A percentile compares a stretch with the other conserved stretches of the same genome.
These are phyloP conservation scores for Tachycineta bicolor DNA, from an alignment of 2,113 vertebrate species.

Conservation along the genomic window DNA sequence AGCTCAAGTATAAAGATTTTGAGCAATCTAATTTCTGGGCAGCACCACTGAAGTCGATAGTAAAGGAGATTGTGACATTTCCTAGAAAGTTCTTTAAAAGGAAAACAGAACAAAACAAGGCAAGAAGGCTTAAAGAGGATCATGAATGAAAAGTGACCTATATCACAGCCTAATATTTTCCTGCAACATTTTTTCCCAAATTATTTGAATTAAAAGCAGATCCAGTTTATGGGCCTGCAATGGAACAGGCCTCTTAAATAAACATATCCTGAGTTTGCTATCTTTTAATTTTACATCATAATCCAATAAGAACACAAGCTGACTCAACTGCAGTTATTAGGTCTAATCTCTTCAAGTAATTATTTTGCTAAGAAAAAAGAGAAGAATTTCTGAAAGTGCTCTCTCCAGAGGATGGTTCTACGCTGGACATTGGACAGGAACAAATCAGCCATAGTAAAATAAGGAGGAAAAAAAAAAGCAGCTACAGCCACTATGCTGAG, in stretches of 20 bases:
- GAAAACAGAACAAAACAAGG: too few relatives aligned
- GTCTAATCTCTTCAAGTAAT: conserved; percentile 1
- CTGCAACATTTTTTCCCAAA: not conserved
- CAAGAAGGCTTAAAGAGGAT: not conserved
- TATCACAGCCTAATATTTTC: not conserved
- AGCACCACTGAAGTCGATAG: not conserved
- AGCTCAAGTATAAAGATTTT: not conserved
- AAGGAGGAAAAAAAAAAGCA: conserved; percentile 34
- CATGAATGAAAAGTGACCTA: not conserved
- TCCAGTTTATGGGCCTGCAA: not conserved
- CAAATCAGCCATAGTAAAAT: not conserved
- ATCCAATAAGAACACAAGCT: not conserved
- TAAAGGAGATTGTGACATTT: not conserved
- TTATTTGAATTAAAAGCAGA: not conserved
- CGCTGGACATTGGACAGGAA: not conserved
- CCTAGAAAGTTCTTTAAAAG: not conserved
- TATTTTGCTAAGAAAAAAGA: not conserved
- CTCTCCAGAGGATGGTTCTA: not conserved
- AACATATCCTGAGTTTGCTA: not conserved
- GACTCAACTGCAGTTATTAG: not conserved
- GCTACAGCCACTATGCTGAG: not conserved
- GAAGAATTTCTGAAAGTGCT: not conserved
- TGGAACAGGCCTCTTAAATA: not conserved
- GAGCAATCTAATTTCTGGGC: not conserved
- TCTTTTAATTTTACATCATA: not conserved